Percentiles rank a stretch among this genome's conserved stretches.
Conservation (phyloP, 2,888 invertebrate genomes). For the Drosophila setosimentum region DNA sequence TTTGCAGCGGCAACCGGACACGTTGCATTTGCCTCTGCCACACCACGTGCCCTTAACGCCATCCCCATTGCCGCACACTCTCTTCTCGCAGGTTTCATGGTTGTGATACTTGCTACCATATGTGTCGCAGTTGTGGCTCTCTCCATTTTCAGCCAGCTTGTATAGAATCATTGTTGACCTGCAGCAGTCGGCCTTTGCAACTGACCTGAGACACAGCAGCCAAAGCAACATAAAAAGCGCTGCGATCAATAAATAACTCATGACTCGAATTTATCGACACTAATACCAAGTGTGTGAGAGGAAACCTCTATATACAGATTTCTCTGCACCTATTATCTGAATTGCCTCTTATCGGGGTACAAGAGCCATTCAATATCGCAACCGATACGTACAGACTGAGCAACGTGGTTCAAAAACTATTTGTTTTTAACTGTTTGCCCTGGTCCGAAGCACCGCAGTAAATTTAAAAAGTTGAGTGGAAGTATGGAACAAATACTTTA, state of each 20-base stretch:
- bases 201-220: conserved; percentile 18
- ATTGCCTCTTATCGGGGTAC: not conserved
- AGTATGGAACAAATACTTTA: not conserved
- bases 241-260: conserved; percentile 14
- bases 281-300: not conserved
- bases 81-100: conserved; percentile 39
- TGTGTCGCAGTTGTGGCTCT: conserved; percentile 30
- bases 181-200: conserved; percentile 46
- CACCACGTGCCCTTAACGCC: conserved; percentile 43
- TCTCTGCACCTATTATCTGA: not conserved
- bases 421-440: not conserved
- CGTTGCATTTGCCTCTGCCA: conserved; percentile 48
- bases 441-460: not conserved
- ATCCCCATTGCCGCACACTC: conserved; percentile 43
- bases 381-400: not conserved
- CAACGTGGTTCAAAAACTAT: not conserved
- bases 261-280: not conserved
- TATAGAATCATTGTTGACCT: conserved; percentile 43
- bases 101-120: conserved; percentile 47
- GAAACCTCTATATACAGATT: conserved; percentile 8
- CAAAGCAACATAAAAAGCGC: conserved; percentile 8
- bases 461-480: accelerated
- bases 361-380: not conserved
- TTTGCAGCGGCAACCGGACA: conserved; percentile 45
- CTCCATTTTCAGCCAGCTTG: conserved; percentile 26